Evolutionary conservation across 2,797 vertebrate genomes (phyloP), one percentile per base, ranked within the genome.

Genomic region (Loris lydekkerianus): DNA sequence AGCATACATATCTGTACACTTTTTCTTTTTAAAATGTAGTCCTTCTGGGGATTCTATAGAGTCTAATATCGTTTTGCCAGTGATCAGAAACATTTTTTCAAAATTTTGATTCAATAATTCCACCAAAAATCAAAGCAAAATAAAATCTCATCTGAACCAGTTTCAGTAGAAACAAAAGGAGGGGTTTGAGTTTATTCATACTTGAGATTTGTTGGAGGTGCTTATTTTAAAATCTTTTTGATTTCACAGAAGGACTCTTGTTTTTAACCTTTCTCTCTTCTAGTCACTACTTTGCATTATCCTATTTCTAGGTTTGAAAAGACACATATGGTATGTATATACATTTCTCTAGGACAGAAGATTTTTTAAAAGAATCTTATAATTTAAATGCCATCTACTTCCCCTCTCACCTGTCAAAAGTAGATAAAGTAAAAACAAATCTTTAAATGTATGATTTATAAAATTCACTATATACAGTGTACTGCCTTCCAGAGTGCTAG

Each of bases 81-180:
- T 91, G 40, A 67, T 40, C 70, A 25, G 65, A 82, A 86, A 91
- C n/a, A 73, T 61, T 93, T 96, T 77, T 31, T 49, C 72, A 13
- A 75, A 15, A 89, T 95, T 86, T 86, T 91, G 82, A 80, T 88
- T 75, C n/a, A 72, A 21, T 89, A 77, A 72, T 93, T 91, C 27
- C 53, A 10, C 31, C 91, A 70, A 92, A 46, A 46, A n/a, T 90
- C 17, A 89, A 72, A 88, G 31, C 31, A 34, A 76, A 86, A 34
- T 69, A 91, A 83, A 86, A 78, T 56, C 18, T 95, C 34, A 53
- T 58, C 25, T 85, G 46, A 95, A 92, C 27, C 40, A 46, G 65
- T 85, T 96, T 92, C 65, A 86, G 29, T 86, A 70, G 65, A 91
- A 49, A 95, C 40, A 67, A 82, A 80, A 94, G 43, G 34, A 69